Evolutionary conservation across 2,113 vertebrate genomes (phyloP).

Genomic region (Phaethornis superciliosus): DNA sequence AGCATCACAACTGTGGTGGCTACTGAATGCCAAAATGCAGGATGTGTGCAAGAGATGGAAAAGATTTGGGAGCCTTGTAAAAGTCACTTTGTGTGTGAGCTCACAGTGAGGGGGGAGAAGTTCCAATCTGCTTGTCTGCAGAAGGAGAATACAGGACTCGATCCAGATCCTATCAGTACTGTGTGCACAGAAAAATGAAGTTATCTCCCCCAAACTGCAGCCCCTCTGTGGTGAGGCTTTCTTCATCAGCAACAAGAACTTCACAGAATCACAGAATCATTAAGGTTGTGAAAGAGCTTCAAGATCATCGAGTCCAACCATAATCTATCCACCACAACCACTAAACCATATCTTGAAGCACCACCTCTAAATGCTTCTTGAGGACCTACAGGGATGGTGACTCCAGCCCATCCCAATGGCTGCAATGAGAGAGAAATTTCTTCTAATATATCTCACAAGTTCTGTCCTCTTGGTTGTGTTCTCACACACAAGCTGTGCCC

Average conservation of each 20-base stretch:
- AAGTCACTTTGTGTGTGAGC: neutral
- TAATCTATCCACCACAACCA: too few relatives aligned
- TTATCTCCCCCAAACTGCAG: neutral
- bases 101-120: neutral
- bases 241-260: neutral
- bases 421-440: too few relatives aligned
- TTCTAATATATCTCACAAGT: neutral
- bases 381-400: too few relatives aligned
- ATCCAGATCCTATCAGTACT: neutral
- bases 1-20: neutral
- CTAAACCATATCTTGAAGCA: too few relatives aligned
- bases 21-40: neutral
- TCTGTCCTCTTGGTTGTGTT: neutral
- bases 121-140: neutral
- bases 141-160: accelerated
- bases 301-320: too few relatives aligned
- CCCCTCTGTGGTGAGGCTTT: neutral
- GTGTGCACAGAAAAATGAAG: neutral
- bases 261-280: too few relatives aligned
- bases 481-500: neutral
- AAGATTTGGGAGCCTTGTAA: neutral
- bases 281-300: too few relatives aligned
- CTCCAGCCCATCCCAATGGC: too few relatives aligned
- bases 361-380: too few relatives aligned
- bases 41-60: neutral